These are phyloP conservation scores for Cochlearius cochlearius DNA, from an alignment of 2,113 vertebrate genomes.

Conservation along the genomic window DNA sequence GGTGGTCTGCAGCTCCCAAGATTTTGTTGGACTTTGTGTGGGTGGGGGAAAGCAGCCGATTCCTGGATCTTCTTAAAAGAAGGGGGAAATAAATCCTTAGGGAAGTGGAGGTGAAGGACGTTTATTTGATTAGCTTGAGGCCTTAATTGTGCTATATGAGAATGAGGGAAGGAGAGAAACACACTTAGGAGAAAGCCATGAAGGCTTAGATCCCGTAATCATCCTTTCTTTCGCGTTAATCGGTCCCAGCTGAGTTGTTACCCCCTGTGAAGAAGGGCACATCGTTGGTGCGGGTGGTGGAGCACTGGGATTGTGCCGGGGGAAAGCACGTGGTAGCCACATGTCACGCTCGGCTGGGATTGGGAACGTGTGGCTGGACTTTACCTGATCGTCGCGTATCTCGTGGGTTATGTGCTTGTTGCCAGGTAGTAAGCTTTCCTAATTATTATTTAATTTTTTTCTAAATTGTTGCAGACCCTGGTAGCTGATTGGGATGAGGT, in stretches of 20 bases:
- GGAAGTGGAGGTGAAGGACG: rapidly evolving
- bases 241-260: rapidly evolving
- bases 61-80: rapidly evolving
- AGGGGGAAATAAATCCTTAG: rapidly evolving
- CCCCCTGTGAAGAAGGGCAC: rapidly evolving
- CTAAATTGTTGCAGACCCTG: neutral
- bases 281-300: rapidly evolving
- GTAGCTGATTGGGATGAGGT: rapidly evolving
- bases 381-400: rapidly evolving
- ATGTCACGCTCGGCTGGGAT: rapidly evolving
- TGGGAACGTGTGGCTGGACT: neutral
- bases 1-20: rapidly evolving
- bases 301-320: rapidly evolving
- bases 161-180: rapidly evolving
- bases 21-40: rapidly evolving
- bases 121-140: rapidly evolving
- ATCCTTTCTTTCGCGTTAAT: rapidly evolving
- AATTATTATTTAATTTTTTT: rapidly evolving
- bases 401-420: rapidly evolving
- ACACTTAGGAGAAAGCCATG: rapidly evolving
- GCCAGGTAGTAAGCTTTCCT: too few relatives aligned
- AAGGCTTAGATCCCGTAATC: too few relatives aligned
- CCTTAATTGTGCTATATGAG: rapidly evolving
- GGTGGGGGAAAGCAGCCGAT: rapidly evolving
- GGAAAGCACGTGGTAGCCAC: too few relatives aligned